A percentile compares a stretch with the other conserved stretches of the same genome.
Evolutionary conservation across 2,797 vertebrate genomes (phyloP).

Genomic region (Muraenolepis orangiensis): DNA sequence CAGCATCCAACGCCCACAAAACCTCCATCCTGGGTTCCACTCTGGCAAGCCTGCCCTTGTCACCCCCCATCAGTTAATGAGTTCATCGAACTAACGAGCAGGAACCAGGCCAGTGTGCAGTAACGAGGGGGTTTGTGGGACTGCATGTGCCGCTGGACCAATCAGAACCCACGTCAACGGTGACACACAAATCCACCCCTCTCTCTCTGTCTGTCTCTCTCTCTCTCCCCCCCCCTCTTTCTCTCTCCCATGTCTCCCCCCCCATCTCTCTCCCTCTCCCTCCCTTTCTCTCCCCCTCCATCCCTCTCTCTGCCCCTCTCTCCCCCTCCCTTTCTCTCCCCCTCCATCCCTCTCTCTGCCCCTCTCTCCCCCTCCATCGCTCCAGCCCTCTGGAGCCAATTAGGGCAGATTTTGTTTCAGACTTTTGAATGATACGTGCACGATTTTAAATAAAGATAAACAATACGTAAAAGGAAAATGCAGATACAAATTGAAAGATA

Average conservation of each 20-base stretch:
- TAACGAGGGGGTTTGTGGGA: conserved; percentile 80
- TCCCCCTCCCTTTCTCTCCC: too few relatives aligned
- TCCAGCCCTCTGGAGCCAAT: conserved; percentile 77
- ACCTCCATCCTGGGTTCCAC: conserved; percentile 38
- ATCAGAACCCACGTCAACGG: conserved; percentile 69
- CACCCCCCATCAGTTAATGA: conserved; percentile 84
- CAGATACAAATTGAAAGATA: neutral
- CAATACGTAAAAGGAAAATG: conserved; percentile 1
- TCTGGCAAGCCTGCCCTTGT: conserved; percentile 71
- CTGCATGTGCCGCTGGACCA: conserved; percentile 76
- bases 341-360: neutral
- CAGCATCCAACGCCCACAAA: neutral
- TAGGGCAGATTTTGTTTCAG: conserved; percentile 74
- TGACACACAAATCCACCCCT: conserved; percentile 62
- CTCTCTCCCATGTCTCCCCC: too few relatives aligned
- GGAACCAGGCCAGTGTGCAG: conserved; percentile 72
- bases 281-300: neutral
- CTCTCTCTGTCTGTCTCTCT: neutral
- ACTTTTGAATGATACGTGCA: conserved; percentile 63
- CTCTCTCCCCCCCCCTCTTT: neutral
- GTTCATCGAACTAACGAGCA: conserved; percentile 90
- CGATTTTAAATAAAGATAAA: conserved; percentile 2
- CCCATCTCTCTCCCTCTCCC: too few relatives aligned
- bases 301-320: conserved; percentile 33
- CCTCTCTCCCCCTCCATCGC: conserved; percentile 25